Evolutionary conservation across 2,797 vertebrate species (phyloP).

Genomic region (Megalops cyprinoides): DNA sequence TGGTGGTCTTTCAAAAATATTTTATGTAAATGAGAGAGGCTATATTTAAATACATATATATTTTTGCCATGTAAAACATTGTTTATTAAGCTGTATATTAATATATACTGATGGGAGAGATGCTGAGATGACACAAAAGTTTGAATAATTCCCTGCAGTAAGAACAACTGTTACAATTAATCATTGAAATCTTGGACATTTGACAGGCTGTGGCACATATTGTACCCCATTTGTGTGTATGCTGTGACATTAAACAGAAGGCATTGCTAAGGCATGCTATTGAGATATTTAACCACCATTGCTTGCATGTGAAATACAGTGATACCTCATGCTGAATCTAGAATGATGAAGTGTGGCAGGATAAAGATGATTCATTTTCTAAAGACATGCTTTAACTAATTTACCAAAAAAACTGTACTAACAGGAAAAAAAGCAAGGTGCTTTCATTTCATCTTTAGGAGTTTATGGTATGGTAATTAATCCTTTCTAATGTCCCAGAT

Average conservation of each 20-base stretch:
- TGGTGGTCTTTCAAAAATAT: constrained; percentile 9
- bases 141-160: constrained; percentile 38
- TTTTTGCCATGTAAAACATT: constrained; percentile 11
- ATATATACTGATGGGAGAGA: constrained; percentile 35
- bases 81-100: constrained; percentile 32
- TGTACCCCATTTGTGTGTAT: background rate
- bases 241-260: background rate
- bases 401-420: background rate
- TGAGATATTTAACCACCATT: background rate
- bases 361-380: background rate
- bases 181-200: constrained; percentile 26
- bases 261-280: background rate
- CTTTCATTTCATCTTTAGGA: background rate
- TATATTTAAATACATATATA: constrained; percentile 28
- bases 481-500: constrained; percentile 18
- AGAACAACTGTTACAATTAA: constrained; percentile 40
- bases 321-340: background rate
- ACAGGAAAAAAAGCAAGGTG: background rate
- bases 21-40: constrained; percentile 24
- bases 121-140: constrained; percentile 23
- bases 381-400: too few species aligned
- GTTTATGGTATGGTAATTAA: background rate
- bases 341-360: background rate
- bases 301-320: background rate
- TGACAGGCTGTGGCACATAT: constrained; percentile 12